Conservation (phyloP, 2,888 invertebrate genomes). For the Apodemia duryi region DNA sequence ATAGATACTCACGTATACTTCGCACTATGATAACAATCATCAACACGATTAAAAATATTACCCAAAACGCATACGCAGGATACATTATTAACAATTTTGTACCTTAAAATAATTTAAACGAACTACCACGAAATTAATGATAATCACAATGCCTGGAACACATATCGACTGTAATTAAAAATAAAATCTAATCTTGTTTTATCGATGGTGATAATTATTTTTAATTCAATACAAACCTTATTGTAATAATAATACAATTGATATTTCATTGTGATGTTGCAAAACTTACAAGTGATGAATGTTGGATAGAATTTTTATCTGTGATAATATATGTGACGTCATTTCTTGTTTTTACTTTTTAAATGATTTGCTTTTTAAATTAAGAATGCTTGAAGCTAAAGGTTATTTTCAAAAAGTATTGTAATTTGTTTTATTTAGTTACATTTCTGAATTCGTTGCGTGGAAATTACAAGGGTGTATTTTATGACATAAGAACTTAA, state of each 20-base stretch:
- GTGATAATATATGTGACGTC: slow-evolving; percentile 5
- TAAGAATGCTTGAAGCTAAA: no score
- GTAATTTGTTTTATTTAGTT: no score
- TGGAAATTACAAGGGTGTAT: no score
- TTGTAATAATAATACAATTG: not conserved
- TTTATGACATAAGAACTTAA: no score
- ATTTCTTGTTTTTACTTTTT: not conserved
- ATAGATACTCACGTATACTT: slow-evolving; percentile 37
- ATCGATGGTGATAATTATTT: not conserved
- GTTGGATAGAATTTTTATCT: slow-evolving; percentile 6
- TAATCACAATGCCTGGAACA: not conserved
- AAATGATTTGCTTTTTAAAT: not conserved
- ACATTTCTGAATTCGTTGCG: no score
- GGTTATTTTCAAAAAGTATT: no score
- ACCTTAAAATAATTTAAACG: slow-evolving; percentile 15
- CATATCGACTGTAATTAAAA: slow-evolving; percentile 3
- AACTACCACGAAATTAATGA: slow-evolving; percentile 11
- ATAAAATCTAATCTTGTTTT: slow-evolving; percentile 13
- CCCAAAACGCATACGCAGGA: slow-evolving; percentile 40
- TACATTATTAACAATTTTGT: slow-evolving; percentile 29
- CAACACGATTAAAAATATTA: slow-evolving; percentile 36
- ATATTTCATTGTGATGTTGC: not conserved
- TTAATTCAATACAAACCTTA: not conserved
- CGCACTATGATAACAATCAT: slow-evolving; percentile 34
- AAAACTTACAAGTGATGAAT: not conserved